Base-by-base conservation (phyloP, 2,888 invertebrate genomes). In the Prosopocoilus inquinatus region DNA sequence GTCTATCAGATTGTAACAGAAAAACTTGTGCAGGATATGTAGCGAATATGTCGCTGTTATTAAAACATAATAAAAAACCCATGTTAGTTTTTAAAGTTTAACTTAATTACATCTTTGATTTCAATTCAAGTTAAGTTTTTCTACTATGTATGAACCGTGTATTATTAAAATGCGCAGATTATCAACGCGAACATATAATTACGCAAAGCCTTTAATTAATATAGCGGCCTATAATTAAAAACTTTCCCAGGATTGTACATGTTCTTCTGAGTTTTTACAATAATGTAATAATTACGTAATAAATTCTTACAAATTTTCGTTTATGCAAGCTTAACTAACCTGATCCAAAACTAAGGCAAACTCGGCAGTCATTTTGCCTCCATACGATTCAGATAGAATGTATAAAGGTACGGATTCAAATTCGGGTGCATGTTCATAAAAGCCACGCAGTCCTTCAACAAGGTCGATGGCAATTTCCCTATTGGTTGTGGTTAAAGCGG, bases 351-450 rank as follows among this genome's bases (percentile, higher is more conserved):
- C 75, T 70, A 76, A 66, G 9, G 82, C 83, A 60, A 85, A 84
- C 55, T 82, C 82, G 2, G 81, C 81, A 0, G 83, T 80, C 84
- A 86, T 86, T 72, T 87, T 87, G 7, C 86, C 86, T 16, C 86
- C 86, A 66, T 86, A 87, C 1, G 86, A 85, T 70, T 87, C 85
- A 32, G 82, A 81, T 61, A 84, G 81, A 35, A 86, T 82, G 69
- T 84, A 86, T 39, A 83, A 77, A 1, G 84, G 82, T 3, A 80
- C 77, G 12, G 69, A 71, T 65, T 77, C 71, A 66, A 85, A 85
- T 50, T 80, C 73, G 3, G 83, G 80, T 52, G 81, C 69, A 50
- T 74, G 69, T 8, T 74, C 64, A 47, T 83, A 77, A 69, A 86
- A 82, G 2, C 71, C 71, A 55, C 70, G 74, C 59, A 84, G 74